A percentile compares a stretch with the other conserved stretches of the same genome.
Conservation (phyloP, 2,888 invertebrate species). For the Gymnoscelis rufifasciata region DNA sequence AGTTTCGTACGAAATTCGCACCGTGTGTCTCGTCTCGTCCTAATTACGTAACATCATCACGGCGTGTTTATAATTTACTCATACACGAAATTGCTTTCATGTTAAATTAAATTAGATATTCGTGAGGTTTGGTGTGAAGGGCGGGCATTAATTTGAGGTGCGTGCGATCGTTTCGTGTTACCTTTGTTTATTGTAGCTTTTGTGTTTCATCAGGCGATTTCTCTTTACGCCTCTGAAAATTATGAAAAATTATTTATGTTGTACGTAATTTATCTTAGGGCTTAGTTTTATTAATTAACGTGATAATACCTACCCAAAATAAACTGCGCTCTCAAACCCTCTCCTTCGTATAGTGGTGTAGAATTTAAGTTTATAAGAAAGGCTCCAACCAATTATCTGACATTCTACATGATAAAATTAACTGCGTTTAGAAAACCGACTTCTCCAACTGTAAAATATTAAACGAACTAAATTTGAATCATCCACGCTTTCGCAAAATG, state of each 20-base stretch:
- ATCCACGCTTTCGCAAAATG: too few relatives aligned
- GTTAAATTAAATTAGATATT: constrained; percentile 66
- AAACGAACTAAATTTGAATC: too few relatives aligned
- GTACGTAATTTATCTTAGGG: too few relatives aligned
- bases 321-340: too few relatives aligned
- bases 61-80: constrained; percentile 52
- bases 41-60: constrained; percentile 20
- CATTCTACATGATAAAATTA: too few relatives aligned
- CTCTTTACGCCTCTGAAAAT: neutral
- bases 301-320: too few relatives aligned
- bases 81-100: constrained; percentile 67
- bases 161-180: constrained; percentile 28
- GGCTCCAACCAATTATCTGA: too few relatives aligned
- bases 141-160: constrained; percentile 32
- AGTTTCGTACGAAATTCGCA: constrained; percentile 14
- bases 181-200: constrained; percentile 9
- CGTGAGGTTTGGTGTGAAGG: constrained; percentile 53
- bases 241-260: neutral
- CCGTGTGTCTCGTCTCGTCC: constrained; percentile 16
- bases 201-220: constrained; percentile 1
- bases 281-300: too few relatives aligned
- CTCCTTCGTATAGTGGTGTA: too few relatives aligned
- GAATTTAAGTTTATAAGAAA: too few relatives aligned
- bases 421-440: too few relatives aligned
- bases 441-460: too few relatives aligned